Base-by-base conservation (phyloP, 2,113 vertebrate genomes). In the Campylomormyrus numenius region DNA sequence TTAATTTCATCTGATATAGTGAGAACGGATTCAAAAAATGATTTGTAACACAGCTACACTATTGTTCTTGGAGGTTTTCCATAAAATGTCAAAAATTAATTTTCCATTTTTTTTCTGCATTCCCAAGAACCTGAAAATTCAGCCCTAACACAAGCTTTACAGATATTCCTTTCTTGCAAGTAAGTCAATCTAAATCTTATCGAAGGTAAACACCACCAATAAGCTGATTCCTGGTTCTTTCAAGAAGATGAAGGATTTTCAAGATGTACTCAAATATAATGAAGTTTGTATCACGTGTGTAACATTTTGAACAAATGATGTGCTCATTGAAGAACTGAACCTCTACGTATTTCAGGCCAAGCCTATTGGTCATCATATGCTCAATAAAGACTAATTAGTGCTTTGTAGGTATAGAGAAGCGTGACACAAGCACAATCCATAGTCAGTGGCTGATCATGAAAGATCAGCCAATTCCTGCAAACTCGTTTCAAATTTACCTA, bases 371-470 rank as follows among this genome's bases (percentile, higher is more conserved):
- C 48, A 52, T 85, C 88, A 88, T 46, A 88, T 35, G 9, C 74
- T 85, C 52, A 58, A 45, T 84, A 74, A 62, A 35, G 42, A 88
- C 70, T 27, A 83, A 66, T 90, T 58, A 84, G 74, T 13, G 50
- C 87, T 90, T 13, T 74, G 66, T 13, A 74, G 27, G 66, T 35
- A 5, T 35, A 13, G n/a, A 70, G 66, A 74, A 5, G 13, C 11
- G 13, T 35, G 66, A 31, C 66, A 74, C 66, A 35, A 74, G 21
- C 21, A n/a, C 56, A 9, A 9, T 62, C 27, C 4, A 31, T n/a
- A 42, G 86, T 66, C 42, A 49, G 31, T 48, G 5, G 46, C 53
- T 74, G 19, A 52, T 90, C 49, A 80, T 17, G 11, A 11, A 50
- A 27, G 13, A 86, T 66, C 52, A 24, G 52, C 27, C 49, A 58